A percentile compares a stretch with the other conserved stretches of the same genome.
These are phyloP conservation scores for Falco columbarius DNA, from an alignment of 2,797 vertebrate species.

Conservation along the genomic window DNA sequence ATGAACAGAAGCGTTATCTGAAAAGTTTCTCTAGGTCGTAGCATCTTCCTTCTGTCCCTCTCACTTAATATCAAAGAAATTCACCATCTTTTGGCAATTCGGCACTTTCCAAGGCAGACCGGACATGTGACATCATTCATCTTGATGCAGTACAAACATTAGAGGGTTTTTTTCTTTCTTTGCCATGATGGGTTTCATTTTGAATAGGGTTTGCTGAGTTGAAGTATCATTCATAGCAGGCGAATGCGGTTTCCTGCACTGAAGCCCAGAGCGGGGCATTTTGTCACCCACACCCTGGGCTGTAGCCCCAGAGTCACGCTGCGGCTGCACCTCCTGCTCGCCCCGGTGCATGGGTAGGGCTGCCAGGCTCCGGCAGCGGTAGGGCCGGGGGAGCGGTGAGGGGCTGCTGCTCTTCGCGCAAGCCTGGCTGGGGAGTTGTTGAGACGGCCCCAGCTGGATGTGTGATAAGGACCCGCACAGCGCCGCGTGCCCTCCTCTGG, in stretches of 20 bases:
- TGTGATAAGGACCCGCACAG: background rate
- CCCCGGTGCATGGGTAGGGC: rapidly evolving
- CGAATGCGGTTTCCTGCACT: rapidly evolving
- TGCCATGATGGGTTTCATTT: background rate
- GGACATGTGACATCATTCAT: background rate
- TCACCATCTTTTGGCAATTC: background rate
- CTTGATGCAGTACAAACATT: background rate
- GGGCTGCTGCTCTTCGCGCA: background rate
- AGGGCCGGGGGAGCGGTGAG: rapidly evolving
- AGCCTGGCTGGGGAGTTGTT: background rate
- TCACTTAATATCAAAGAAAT: background rate
- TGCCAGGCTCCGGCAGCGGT: rapidly evolving
- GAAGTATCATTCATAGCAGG: background rate
- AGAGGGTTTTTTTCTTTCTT: background rate
- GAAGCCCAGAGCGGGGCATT: background rate
- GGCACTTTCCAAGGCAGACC: background rate
- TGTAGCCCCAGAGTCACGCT: rapidly evolving
- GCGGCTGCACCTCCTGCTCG: rapidly evolving
- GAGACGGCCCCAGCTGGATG: background rate
- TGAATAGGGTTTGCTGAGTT: background rate
- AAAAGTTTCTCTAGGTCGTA: background rate
- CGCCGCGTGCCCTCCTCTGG: rapidly evolving
- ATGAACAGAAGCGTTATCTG: background rate
- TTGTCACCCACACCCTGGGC: background rate
- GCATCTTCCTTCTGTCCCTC: background rate